Evolutionary conservation across 2,888 invertebrate species (phyloP).

Genomic region (Chaetogeoica ovagalla): DNA sequence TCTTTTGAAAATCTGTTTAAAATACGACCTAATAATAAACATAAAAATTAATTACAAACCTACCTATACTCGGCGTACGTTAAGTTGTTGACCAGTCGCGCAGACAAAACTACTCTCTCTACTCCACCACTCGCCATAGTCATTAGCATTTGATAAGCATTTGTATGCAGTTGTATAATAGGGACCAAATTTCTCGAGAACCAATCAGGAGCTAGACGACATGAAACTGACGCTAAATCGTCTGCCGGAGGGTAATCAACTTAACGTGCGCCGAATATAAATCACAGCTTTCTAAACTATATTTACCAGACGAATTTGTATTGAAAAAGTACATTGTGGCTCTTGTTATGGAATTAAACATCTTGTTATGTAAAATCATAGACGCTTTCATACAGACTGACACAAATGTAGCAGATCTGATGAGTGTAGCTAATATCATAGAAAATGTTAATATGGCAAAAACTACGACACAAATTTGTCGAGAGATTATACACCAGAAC

Average conservation of each 20-base stretch:
- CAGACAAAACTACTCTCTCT: too few species aligned
- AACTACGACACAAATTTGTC: slow-evolving; percentile 62
- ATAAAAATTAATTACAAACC: neutral
- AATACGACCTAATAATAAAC: slow-evolving; percentile 65
- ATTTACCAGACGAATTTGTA: slow-evolving; percentile 75
- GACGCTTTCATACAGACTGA: slow-evolving; percentile 79
- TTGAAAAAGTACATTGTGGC: slow-evolving; percentile 88
- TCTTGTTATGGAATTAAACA: slow-evolving; percentile 79
- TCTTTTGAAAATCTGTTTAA: slow-evolving; percentile 90
- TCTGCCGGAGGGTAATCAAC: too few species aligned
- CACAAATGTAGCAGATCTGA: slow-evolving; percentile 72
- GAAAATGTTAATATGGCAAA: slow-evolving; percentile 65
- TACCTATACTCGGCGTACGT: too few species aligned
- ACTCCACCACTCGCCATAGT: too few species aligned
- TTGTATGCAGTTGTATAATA: too few species aligned
- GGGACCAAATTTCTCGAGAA: too few species aligned
- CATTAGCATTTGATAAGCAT: too few species aligned
- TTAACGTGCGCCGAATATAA: too few species aligned
- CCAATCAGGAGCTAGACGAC: too few species aligned
- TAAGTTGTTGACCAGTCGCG: too few species aligned
- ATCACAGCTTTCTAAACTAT: neutral
- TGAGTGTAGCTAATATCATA: slow-evolving; percentile 64
- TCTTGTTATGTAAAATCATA: slow-evolving; percentile 74
- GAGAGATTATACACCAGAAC: slow-evolving; percentile 20
- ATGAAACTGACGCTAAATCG: too few species aligned